phyloP scores from a whole-genome alignment of 2,888 invertebrate genomes.

The Parnassius smintheus region DNA sequence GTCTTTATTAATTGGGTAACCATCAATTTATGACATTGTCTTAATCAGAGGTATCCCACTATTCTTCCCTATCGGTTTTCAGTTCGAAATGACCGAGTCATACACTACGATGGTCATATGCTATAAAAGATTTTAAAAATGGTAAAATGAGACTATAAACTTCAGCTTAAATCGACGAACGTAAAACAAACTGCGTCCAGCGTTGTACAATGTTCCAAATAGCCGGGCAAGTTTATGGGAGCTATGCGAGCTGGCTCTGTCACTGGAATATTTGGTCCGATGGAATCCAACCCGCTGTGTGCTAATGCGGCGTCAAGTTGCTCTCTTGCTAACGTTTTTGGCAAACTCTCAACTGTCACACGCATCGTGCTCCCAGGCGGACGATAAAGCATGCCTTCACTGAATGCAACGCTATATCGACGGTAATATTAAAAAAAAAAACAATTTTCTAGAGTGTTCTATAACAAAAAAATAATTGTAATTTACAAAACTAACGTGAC shows the following conservation, averaged over 20 bases:
- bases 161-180: slow-evolving; percentile 6
- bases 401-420: neutral
- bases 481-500: too few relatives aligned
- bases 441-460: too few relatives aligned
- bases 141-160: slow-evolving; percentile 1
- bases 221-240: slow-evolving; percentile 24
- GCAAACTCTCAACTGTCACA: slow-evolving; percentile 75
- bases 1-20: too few relatives aligned
- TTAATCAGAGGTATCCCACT: too few relatives aligned
- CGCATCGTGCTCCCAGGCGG: slow-evolving; percentile 57
- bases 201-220: slow-evolving; percentile 4
- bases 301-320: slow-evolving; percentile 60
- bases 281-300: slow-evolving; percentile 50
- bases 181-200: slow-evolving; percentile 5
- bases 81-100: too few relatives aligned
- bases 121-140: too few relatives aligned
- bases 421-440: too few relatives aligned
- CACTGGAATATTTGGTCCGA: slow-evolving; percentile 36
- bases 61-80: too few relatives aligned
- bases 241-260: slow-evolving; percentile 24
- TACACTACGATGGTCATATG: too few relatives aligned
- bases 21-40: too few relatives aligned
- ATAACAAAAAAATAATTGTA: too few relatives aligned
- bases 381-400: slow-evolving; percentile 5
- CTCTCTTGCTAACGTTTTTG: slow-evolving; percentile 66